A percentile compares a stretch with the other conserved stretches of the same genome.
These are phyloP conservation scores for Ceratotherium simum DNA, from an alignment of 2,113 vertebrate genomes.

Conservation along the genomic window DNA sequence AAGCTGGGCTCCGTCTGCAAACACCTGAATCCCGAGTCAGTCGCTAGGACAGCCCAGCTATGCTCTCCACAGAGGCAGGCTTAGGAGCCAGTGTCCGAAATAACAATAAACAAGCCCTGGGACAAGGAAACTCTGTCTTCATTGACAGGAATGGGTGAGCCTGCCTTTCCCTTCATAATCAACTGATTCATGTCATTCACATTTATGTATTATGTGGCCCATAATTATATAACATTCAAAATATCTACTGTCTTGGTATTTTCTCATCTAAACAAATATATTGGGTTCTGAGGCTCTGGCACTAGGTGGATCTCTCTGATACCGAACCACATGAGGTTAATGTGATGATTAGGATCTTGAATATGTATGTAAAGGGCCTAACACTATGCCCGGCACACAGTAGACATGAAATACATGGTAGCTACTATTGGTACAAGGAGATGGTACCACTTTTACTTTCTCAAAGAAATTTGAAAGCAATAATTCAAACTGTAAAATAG, in stretches of 20 bases:
- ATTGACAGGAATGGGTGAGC: neutral
- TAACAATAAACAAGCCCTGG: constrained; percentile 35
- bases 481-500: neutral
- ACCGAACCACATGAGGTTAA: neutral
- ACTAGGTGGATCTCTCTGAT: neutral
- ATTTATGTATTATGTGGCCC: neutral
- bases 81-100: neutral
- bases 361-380: neutral
- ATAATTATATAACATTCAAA: neutral
- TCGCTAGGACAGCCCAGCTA: neutral
- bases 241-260: neutral
- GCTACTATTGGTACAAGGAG: neutral
- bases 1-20: neutral
- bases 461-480: neutral
- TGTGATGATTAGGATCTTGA: neutral
- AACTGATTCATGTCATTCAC: neutral
- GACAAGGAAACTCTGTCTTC: constrained; percentile 14
- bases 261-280: constrained; percentile 22
- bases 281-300: neutral
- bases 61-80: neutral
- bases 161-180: neutral
- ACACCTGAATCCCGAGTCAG: neutral
- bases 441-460: neutral
- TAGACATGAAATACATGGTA: neutral
- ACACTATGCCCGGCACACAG: neutral